A percentile compares a stretch with the other conserved stretches of the same genome.
These are phyloP conservation scores for Didymodactylos carnosus DNA, from an alignment of 2,888 invertebrate genomes.

Conservation along the genomic window DNA sequence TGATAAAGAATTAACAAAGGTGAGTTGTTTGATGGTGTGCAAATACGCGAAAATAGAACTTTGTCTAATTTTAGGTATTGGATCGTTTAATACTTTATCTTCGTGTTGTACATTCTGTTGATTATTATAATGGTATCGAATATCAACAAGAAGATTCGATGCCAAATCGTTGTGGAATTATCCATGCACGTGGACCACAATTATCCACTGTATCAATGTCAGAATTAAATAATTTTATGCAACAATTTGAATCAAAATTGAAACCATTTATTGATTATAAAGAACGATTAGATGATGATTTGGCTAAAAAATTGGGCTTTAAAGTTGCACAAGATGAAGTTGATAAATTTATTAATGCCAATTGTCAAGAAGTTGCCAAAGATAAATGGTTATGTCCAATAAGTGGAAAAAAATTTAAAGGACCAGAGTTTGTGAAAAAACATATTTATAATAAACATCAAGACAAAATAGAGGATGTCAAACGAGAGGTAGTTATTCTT, in stretches of 20 bases:
- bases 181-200: slow-evolving; percentile 59
- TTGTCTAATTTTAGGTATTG: slow-evolving; percentile 50
- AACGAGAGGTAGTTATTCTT: slow-evolving; percentile 51
- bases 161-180: slow-evolving; percentile 94
- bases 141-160: slow-evolving; percentile 98
- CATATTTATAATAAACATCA: slow-evolving; percentile 91
- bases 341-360: slow-evolving; percentile 79
- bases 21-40: slow-evolving; percentile 37
- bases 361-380: slow-evolving; percentile 75
- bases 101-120: slow-evolving; percentile 86
- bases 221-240: slow-evolving; percentile 36
- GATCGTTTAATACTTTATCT: slow-evolving; percentile 71
- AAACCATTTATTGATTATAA: slow-evolving; percentile 62
- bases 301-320: slow-evolving; percentile 37
- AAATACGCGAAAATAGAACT: too few species aligned
- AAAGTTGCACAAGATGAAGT: slow-evolving; percentile 42
- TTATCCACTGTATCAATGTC: slow-evolving; percentile 42
- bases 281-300: slow-evolving; percentile 48
- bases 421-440: slow-evolving; percentile 91
- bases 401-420: slow-evolving; percentile 94
- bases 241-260: slow-evolving; percentile 69
- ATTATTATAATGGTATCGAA: slow-evolving; percentile 95
- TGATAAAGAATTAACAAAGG: neutral
- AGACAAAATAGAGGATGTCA: slow-evolving; percentile 88
- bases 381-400: slow-evolving; percentile 97